Percentiles rank a stretch among this genome's conserved stretches.
Conservation (phyloP, 2,888 invertebrate species). For the Tenthredo livida region DNA sequence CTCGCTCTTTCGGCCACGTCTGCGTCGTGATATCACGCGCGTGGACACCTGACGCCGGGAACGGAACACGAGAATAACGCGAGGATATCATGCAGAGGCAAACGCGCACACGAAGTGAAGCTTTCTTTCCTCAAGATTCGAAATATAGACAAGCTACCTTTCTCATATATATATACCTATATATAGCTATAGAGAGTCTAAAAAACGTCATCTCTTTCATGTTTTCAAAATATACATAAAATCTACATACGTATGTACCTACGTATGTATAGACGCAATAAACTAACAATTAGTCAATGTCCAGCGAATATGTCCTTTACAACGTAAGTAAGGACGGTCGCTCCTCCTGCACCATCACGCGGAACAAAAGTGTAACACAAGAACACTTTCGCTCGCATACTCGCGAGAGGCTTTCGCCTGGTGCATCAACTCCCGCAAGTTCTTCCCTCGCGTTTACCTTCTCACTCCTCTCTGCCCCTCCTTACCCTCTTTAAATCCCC, state of each 20-base stretch:
- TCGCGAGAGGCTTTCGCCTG: conserved; percentile 49
- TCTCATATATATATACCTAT: neutral
- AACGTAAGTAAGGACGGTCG: neutral
- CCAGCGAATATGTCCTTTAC: neutral
- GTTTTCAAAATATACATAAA: neutral
- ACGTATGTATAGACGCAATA: neutral
- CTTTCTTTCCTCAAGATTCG: neutral
- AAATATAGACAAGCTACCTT: neutral
- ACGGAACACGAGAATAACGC: neutral
- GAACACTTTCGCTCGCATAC: conserved; percentile 73
- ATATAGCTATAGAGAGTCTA: neutral
- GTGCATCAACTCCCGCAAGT: conserved; percentile 57
- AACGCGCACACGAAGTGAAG: neutral
- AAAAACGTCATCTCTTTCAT: neutral
- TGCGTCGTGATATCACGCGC: conserved; percentile 17
- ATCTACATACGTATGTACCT: neutral
- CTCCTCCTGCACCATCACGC: conserved; percentile 1
- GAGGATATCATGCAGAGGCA: neutral
- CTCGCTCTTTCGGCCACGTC: neutral
- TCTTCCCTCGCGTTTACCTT: conserved; percentile 43
- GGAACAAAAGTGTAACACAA: conserved; percentile 64
- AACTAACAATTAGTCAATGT: neutral
- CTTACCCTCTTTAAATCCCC: conserved; percentile 47
- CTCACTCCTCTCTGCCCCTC: conserved; percentile 56
- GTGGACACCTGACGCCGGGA: conserved; percentile 28